Evolutionary conservation across 2,888 invertebrate species (phyloP), one percentile per base, ranked within the genome.

Genomic region (Catocala sponsa): DNA sequence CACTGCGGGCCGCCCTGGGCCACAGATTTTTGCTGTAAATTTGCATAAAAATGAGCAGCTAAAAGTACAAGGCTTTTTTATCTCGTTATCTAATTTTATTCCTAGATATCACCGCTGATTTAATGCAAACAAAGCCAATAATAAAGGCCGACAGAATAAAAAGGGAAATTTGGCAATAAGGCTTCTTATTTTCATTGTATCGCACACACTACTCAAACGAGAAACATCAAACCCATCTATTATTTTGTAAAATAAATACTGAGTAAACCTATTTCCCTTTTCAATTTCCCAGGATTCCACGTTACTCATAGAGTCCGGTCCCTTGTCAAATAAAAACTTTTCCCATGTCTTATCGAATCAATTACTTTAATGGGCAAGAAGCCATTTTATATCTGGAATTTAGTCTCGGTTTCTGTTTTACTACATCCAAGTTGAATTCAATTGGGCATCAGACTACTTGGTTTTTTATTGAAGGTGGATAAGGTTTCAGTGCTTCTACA

Each of bases 241-340:
- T 86, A 82, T 86, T 66, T 84, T 82, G 80, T 81, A 81, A 86
- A 86, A 86, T 85, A 88, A 86, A 84, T 64, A 78, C 81, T 78
- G 77, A 80, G 77, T 83, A 85, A 89, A 89, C 80, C 85, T 81
- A 84, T 90, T 88, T 87, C 83, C 85, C 79, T 87, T 86, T 89
- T 84, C 84, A 76, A 87, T 90, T 89, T 85, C 82, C 86, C 82
- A 78, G 80, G 83, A 84, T 84, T 90, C 82, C 79, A 73, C 86
- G 86, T 87, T 83, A 86, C 85, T 89, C 89, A 90, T 90, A 89
- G 82, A 85, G 80, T 79, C 73, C 76, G 79, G 88, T 91, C 92
- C 92, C 92, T 89, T 89, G 90, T 91, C 91, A 91, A 92, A 91
- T 90, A 87, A 85, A 92, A 91, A 93, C 86, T 91, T 92, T 90